These are phyloP conservation scores for Stegastes partitus DNA, from an alignment of 2,113 vertebrate species.

Conservation along the genomic window DNA sequence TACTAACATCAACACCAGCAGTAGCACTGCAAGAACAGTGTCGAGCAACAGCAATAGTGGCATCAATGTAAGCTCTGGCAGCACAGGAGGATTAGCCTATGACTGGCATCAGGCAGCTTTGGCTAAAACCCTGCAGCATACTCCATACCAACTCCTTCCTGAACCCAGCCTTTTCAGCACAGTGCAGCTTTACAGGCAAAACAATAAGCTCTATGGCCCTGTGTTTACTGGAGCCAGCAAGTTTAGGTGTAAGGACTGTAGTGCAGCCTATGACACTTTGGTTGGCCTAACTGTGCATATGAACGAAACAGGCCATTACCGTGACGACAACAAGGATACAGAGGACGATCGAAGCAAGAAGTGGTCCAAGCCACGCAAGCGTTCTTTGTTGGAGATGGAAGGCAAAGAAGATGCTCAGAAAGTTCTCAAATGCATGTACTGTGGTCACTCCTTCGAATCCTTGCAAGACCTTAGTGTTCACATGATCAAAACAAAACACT, in stretches of 20 bases:
- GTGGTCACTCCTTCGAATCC: conserved; percentile 98
- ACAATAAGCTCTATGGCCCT: conserved; percentile 97
- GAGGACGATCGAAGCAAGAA: conserved; percentile 94
- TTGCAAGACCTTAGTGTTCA: conserved; percentile 98
- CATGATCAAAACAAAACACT: conserved; percentile 99
- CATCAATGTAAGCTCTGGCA: conserved; percentile 77
- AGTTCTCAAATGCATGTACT: conserved; percentile 99
- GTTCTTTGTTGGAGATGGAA: conserved; percentile 99
- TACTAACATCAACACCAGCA: conserved; percentile 72
- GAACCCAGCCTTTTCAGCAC: conserved; percentile 99
- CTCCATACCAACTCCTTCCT: conserved; percentile 94
- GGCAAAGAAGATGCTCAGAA: conserved; percentile 99
- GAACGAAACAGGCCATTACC: conserved; percentile 98
- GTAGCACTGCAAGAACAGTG: conserved; percentile 76
- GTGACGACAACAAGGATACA: conserved; percentile 96
- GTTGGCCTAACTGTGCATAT: conserved; percentile 98
- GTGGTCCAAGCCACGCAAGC: conserved; percentile 98
- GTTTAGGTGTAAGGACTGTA: conserved; percentile 99
- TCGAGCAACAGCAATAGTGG: conserved; percentile 81
- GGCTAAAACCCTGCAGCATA: conserved; percentile 98
- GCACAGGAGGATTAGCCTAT: conserved; percentile 89
- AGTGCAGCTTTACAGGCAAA: conserved; percentile 98
- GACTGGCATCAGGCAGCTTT: conserved; percentile 99
- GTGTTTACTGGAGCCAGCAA: conserved; percentile 99
- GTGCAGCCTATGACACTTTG: conserved; percentile 96